Evolutionary conservation across 2,888 invertebrate species (phyloP).

Genomic region (Tenthredo scrophulariae): DNA sequence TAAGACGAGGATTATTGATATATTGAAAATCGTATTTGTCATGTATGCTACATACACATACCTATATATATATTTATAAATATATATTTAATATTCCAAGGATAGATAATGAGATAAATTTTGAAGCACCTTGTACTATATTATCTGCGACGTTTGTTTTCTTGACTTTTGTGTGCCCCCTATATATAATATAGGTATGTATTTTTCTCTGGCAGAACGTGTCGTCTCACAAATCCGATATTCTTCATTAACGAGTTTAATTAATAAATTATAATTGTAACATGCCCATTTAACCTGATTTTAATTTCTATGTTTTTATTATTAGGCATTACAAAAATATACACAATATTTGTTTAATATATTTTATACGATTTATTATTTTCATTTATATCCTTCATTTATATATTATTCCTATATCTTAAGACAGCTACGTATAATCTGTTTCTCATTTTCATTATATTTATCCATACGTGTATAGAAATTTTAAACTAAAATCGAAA

Average conservation of each 20-base stretch:
- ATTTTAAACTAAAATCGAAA: background rate
- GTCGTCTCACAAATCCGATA: background rate
- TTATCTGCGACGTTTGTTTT: constrained; percentile 37
- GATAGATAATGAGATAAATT: background rate
- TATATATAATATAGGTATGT: constrained; percentile 32
- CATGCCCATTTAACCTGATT: constrained; percentile 55
- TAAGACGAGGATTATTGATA: background rate
- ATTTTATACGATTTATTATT: constrained; percentile 37
- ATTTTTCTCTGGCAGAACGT: constrained; percentile 31
- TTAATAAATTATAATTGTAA: constrained; percentile 55
- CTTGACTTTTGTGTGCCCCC: constrained; percentile 40
- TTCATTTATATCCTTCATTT: constrained; percentile 38
- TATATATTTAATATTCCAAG: background rate
- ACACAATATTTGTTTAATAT: constrained; percentile 52
- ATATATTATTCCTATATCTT: background rate
- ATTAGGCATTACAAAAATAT: constrained; percentile 53
- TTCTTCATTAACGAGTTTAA: constrained; percentile 47
- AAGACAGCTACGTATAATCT: background rate
- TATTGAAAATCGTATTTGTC: background rate
- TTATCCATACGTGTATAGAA: background rate
- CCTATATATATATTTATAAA: background rate
- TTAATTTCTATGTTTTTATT: constrained; percentile 56
- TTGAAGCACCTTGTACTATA: constrained; percentile 16
- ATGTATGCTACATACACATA: background rate
- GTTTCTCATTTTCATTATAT: background rate